These are phyloP conservation scores for Choloepus didactylus DNA, from an alignment of 2,797 vertebrate species.

Conservation along the genomic window DNA sequence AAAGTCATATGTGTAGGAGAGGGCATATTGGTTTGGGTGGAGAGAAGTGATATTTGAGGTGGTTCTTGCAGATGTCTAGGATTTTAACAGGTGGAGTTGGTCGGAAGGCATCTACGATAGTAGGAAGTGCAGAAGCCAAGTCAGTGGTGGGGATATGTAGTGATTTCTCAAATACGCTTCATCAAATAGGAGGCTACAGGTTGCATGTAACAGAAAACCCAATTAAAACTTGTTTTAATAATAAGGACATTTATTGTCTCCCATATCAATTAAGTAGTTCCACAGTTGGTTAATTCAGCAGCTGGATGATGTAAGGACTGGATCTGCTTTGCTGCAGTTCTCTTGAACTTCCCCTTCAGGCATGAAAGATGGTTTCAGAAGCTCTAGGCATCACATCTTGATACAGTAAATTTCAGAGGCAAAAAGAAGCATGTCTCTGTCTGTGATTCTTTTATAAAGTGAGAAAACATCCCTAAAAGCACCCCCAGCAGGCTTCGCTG, in stretches of 20 bases:
- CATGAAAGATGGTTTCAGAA: constrained; percentile 14
- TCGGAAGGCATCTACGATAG: background rate
- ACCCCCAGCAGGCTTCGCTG: no score
- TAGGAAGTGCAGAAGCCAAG: background rate
- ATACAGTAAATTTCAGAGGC: constrained; percentile 16
- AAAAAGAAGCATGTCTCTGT: background rate
- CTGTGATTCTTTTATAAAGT: background rate
- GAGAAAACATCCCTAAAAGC: background rate
- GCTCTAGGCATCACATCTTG: background rate
- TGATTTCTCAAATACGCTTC: background rate
- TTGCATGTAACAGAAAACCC: background rate
- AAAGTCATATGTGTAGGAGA: background rate
- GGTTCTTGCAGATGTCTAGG: background rate
- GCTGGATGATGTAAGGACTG: background rate
- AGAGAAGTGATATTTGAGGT: background rate
- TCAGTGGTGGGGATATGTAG: accelerated
- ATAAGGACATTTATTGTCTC: background rate
- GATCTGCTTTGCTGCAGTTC: background rate
- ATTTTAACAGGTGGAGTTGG: background rate
- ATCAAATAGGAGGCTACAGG: background rate
- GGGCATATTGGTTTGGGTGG: background rate
- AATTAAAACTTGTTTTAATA: background rate
- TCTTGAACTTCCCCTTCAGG: background rate
- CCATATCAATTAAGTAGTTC: background rate
- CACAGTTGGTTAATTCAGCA: background rate